Base-by-base conservation (phyloP, 92 coral and sea anemone genomes). In the Heteractis magnifica region DNA sequence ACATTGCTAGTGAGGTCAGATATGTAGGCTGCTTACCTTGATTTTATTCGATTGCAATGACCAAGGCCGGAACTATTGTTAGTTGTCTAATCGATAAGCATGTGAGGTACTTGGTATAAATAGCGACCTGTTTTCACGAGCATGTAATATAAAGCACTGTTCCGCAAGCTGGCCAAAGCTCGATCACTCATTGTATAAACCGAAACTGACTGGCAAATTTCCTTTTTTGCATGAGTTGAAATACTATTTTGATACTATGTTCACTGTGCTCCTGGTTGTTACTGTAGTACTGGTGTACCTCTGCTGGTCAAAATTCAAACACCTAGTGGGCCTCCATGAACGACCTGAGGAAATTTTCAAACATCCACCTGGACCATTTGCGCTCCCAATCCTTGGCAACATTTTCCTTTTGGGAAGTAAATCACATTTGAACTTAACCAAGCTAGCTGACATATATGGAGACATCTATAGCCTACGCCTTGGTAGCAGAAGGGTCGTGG, bases 401-500 rank as follows among this genome's bases (percentile, higher is more conserved):
- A 90, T 94, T 50, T 83, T 90, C 21, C 92, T 87, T 41, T 93
- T 94, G 71, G 98, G 98, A 81, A 89, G 84, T 52, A 74, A 86
- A 50, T 95, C 95, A 52, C 95, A 94, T 82, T 53, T 91, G 79
- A 82, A 85, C 62, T 87, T 94, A 56, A 77, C 91, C 70, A 84
- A 88, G 88, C 76, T 94, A 90, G 90, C 98, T 75, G 86, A 94
- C 78, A 82, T 79, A 7, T 94, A 89, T 81, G 98, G 98, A 34
- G 91, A 86, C 65, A 87, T 94, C 59, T 83, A 87, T 75, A 85
- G 89, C 53, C 83, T 94, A 59, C 91, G 89, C 53, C 92, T 94
- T 74, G 98, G 98, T 77, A 79, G 81, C 75, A 87, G 92, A 59
- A 88, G 88, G 41, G 98, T 87, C n/a, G 85, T 94, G 71, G 94